Conservation (phyloP, 2,113 vertebrate genomes). For the Nannospalax galili region DNA sequence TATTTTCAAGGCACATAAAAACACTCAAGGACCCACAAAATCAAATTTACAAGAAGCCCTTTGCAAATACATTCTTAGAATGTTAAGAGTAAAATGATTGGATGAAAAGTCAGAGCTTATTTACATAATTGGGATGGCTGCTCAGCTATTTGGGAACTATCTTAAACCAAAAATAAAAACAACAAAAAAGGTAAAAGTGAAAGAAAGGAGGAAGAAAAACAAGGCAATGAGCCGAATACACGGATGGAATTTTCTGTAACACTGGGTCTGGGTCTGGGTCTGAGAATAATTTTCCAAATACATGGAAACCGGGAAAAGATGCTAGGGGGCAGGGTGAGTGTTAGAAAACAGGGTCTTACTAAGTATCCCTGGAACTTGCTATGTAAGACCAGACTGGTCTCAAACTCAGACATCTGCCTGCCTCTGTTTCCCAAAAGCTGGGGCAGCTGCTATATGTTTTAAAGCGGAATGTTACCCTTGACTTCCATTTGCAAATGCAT, state of each 20-base stretch:
- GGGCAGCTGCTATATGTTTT: neutral
- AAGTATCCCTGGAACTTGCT: no score
- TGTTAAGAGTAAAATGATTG: constrained; percentile 22
- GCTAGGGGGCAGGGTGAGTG: no score
- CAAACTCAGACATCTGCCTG: no score
- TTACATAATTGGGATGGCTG: constrained; percentile 40
- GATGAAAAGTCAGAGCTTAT: neutral
- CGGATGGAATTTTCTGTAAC: neutral
- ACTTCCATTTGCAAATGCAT: constrained; percentile 55
- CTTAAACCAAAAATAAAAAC: constrained; percentile 49
- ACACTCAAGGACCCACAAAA: constrained; percentile 9
- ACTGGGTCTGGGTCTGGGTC: neutral
- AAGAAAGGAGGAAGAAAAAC: neutral
- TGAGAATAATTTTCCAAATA: no score
- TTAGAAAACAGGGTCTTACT: no score
- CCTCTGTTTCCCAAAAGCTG: no score
- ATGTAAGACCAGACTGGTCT: no score
- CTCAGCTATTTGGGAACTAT: neutral
- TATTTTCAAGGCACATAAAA: constrained; percentile 46
- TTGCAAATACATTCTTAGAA: constrained; percentile 35
- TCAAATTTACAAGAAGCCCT: constrained; percentile 17
- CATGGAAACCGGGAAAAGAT: no score
- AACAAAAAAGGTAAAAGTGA: constrained; percentile 28
- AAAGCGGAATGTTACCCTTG: constrained; percentile 47
- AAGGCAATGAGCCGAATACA: constrained; percentile 28